A percentile compares a stretch with the other conserved stretches of the same genome.
These are phyloP conservation scores for Tetheella fluctuosa DNA, from an alignment of 2,888 invertebrate genomes.

Conservation along the genomic window DNA sequence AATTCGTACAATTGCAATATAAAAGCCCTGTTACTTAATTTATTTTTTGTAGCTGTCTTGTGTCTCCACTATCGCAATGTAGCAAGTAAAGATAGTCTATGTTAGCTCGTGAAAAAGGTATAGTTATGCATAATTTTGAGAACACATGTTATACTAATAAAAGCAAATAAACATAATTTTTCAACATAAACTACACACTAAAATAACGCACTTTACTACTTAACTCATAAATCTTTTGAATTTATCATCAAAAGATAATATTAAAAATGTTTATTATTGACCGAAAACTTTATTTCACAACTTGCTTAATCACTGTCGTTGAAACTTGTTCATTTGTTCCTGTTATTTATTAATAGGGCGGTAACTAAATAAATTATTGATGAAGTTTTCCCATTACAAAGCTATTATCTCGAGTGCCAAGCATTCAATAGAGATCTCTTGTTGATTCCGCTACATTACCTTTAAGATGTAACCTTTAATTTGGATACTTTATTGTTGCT, in stretches of 20 bases:
- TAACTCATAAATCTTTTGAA: too few relatives aligned
- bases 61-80: too few relatives aligned
- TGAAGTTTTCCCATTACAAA: conserved; percentile 45
- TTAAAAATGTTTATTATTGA: conserved; percentile 18
- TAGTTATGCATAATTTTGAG: too few relatives aligned
- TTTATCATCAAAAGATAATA: neutral
- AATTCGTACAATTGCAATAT: too few relatives aligned
- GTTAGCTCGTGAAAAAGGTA: too few relatives aligned
- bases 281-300: conserved; percentile 19
- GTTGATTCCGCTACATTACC: conserved; percentile 43
- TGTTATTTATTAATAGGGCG: conserved; percentile 42
- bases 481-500: conserved; percentile 7
- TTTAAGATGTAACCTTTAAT: conserved; percentile 15
- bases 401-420: conserved; percentile 27
- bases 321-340: conserved; percentile 17
- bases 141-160: too few relatives aligned
- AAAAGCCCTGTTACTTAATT: too few relatives aligned
- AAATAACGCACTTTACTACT: too few relatives aligned
- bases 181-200: neutral
- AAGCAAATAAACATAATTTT: too few relatives aligned
- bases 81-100: too few relatives aligned
- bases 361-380: conserved; percentile 45
- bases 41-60: too few relatives aligned
- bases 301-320: conserved; percentile 22
- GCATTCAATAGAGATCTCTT: conserved; percentile 24